phyloP scores from a whole-genome alignment of 2,113 vertebrate species.

The crab-eating macaque (Macaca fascicularis) region DNA sequence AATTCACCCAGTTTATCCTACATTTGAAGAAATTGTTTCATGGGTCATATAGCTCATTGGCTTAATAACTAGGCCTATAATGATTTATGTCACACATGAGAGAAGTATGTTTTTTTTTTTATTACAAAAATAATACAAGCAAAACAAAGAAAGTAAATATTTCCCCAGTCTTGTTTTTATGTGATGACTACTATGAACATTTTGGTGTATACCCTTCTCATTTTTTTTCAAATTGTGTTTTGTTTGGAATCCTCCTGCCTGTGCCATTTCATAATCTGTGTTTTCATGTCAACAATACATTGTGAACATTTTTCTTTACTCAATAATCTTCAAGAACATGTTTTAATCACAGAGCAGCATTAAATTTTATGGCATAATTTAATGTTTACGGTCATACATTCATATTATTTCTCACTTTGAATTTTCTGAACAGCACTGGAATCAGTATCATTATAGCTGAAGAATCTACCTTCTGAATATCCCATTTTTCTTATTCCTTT shows the following conservation, averaged over 20 bases:
- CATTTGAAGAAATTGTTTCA: background rate
- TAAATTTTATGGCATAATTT: conserved; percentile 19
- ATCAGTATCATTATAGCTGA: background rate
- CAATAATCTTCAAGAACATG: background rate
- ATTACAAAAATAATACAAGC: background rate
- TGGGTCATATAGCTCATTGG: background rate
- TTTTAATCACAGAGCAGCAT: background rate
- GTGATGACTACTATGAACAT: background rate
- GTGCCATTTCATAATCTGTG: background rate
- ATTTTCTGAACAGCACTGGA: background rate
- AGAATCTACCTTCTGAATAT: background rate
- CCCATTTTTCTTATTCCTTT: background rate
- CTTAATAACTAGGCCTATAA: background rate
- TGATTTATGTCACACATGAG: background rate
- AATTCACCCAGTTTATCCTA: background rate
- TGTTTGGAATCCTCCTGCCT: background rate
- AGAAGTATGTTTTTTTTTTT: conserved; percentile 36
- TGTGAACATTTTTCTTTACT: background rate
- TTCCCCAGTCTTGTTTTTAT: background rate
- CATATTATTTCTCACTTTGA: conserved; percentile 27
- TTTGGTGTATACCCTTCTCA: background rate
- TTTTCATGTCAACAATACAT: background rate
- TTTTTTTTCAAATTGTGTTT: background rate
- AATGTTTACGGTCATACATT: background rate
- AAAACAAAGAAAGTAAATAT: background rate